Base-by-base conservation (phyloP, 2,888 invertebrate genomes). In the Maniola hyperantus region DNA sequence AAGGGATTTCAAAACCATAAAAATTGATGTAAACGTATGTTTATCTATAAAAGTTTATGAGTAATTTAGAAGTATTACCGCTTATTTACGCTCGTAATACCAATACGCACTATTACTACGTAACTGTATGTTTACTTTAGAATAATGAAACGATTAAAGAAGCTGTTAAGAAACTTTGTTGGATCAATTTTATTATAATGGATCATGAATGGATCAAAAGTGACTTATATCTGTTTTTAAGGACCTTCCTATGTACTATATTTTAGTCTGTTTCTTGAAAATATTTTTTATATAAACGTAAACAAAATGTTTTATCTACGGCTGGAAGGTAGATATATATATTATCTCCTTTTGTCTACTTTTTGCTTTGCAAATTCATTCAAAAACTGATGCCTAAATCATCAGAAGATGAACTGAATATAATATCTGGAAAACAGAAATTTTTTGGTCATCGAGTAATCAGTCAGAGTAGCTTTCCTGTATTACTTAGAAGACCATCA, bases 11-110 rank as follows among this genome's bases (percentile, higher is more conserved):
- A 44, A 42, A 66, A 64, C 64, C 51, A 71, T 71, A 62, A 71
- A 68, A 66, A 48, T 66, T 70, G 64, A 70, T 66, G 64, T 64
- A 66, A 66, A 65, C 42, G 48, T 62, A 60, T 66, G 58, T 68
- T 66, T 62, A 57, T 59, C 36, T 44, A 42, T 64, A 64, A 62
- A 62, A 62, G 18, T 62, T 20, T 48, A 48, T 6, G 13, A 50
- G 50, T 39, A 26, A 13, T 46, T 13, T 46, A 46, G 11, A 11
- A 39, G 55, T 55, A 55, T 39, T 55, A 20, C 57, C 13, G 18
- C 20, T 42, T 57, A 20, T 57, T 57, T 57, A 57, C 13, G 18
- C 15, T 36, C 18, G 64, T 53, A 39, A 26, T 13, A 51, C 39
- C 20, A 62, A 62, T 51, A 36, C 50, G 20, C 20, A 10, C 20